Evolutionary conservation across 1,140 invertebrate species (phyloP).

Genomic region (Dufourea novaeangliae): DNA sequence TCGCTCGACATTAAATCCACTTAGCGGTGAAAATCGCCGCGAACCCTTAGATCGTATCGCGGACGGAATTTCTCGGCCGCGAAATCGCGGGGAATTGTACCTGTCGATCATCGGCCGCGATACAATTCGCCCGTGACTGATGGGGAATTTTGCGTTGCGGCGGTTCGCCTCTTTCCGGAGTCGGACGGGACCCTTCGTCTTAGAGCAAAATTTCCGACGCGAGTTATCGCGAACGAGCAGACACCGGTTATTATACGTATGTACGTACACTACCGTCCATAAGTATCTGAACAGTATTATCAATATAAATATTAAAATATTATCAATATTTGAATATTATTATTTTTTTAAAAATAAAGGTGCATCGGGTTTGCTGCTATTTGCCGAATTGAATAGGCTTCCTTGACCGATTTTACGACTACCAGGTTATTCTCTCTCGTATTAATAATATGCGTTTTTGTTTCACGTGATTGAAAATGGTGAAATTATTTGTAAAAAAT

Average conservation of each 20-base stretch:
- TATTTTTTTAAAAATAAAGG: no score
- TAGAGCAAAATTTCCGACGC: conserved; percentile 12
- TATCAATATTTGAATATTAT: no score
- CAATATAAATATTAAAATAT: no score
- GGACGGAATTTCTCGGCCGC: conserved; percentile 54
- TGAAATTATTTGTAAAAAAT: no score
- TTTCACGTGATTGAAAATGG: no score
- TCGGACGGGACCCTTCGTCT: no score
- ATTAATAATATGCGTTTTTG: neutral
- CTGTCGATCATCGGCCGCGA: conserved; percentile 34
- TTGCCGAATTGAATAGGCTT: no score
- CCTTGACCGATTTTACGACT: no score
- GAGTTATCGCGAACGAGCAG: neutral
- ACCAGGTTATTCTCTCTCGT: no score
- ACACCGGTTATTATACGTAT: neutral
- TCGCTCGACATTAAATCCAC: conserved; percentile 44
- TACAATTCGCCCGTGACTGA: conserved; percentile 14
- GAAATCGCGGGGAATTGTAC: conserved; percentile 35
- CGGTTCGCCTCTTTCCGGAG: neutral
- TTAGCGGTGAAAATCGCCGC: conserved; percentile 24
- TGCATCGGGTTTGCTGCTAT: no score
- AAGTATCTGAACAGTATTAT: no score
- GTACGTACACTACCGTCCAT: no score
- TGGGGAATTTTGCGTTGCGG: conserved; percentile 4
- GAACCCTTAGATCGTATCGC: conserved; percentile 38